Percentiles rank a stretch among this genome's conserved stretches.
Conservation (phyloP, 2,888 invertebrate genomes). For the Morpho achilles region DNA sequence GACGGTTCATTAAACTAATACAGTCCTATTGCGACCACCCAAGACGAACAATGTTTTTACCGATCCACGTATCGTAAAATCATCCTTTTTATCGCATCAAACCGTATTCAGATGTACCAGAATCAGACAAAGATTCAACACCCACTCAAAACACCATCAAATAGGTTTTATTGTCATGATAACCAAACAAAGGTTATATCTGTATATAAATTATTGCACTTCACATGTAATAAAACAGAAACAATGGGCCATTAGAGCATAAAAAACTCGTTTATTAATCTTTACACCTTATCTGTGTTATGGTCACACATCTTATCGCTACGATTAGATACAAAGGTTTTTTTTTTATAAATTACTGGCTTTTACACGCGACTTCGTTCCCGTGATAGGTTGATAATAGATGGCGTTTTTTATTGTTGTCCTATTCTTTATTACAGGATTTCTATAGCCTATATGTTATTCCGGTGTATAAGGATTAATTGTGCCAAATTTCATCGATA, state of each 20-base stretch:
- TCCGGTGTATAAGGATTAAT: no score
- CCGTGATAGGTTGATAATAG: no score
- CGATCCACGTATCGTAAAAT: slow-evolving; percentile 71
- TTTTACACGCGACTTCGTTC: no score
- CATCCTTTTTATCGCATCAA: slow-evolving; percentile 65
- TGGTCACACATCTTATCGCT: not conserved
- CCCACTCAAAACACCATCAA: slow-evolving; percentile 53
- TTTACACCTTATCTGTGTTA: slow-evolving; percentile 3
- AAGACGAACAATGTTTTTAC: slow-evolving; percentile 69
- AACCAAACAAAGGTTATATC: slow-evolving; percentile 47
- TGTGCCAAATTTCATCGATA: no score
- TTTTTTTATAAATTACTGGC: no score
- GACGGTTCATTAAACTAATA: slow-evolving; percentile 14
- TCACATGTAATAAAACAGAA: slow-evolving; percentile 10
- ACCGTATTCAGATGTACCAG: slow-evolving; percentile 50
- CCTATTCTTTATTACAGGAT: no score
- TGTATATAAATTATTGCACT: slow-evolving; percentile 45
- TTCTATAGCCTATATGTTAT: no score
- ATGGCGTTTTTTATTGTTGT: no score
- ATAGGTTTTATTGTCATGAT: slow-evolving; percentile 48
- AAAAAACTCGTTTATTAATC: slow-evolving; percentile 5
- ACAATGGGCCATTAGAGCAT: slow-evolving; percentile 10
- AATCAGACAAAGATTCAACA: slow-evolving; percentile 64
- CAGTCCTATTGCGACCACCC: slow-evolving; percentile 56
- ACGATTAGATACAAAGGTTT: no score